Conservation (phyloP, 2,888 invertebrate species). For the Lasioglossum marginatum region DNA sequence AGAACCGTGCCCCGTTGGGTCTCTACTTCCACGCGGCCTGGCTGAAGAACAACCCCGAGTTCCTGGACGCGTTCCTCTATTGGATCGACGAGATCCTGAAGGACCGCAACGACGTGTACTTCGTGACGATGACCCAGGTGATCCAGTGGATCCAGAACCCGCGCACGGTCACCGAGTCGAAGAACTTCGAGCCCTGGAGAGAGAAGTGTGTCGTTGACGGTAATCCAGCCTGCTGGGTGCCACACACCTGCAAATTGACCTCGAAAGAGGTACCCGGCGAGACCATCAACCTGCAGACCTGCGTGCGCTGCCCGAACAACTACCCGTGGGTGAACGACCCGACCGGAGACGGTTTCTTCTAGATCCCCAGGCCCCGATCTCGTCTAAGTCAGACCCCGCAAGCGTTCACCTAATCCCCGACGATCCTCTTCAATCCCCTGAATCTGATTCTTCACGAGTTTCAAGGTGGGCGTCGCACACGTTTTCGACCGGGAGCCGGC, state of each 20-base stretch:
- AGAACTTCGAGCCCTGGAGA: constrained; percentile 97
- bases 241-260: constrained; percentile 95
- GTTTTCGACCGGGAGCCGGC: constrained; percentile 27
- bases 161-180: constrained; percentile 92
- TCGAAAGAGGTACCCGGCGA: constrained; percentile 97
- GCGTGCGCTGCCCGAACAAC: constrained; percentile 96
- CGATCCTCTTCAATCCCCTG: neutral
- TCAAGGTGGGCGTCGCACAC: constrained; percentile 42
- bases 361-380: constrained; percentile 81
- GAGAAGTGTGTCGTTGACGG: constrained; percentile 97
- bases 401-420: constrained; percentile 30
- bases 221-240: constrained; percentile 93
- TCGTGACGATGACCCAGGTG: constrained; percentile 98
- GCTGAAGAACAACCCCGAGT: constrained; percentile 97
- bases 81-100: constrained; percentile 96
- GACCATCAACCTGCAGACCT: constrained; percentile 96
- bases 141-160: constrained; percentile 98
- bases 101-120: constrained; percentile 96
- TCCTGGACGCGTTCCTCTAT: constrained; percentile 95
- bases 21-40: constrained; percentile 97
- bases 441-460: constrained; percentile 35
- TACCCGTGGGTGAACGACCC: constrained; percentile 98
- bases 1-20: constrained; percentile 95
- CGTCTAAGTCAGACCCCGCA: constrained; percentile 66
- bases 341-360: constrained; percentile 95